Percentiles rank a stretch among this genome's conserved stretches.
Evolutionary conservation across 2,797 vertebrate species (phyloP).

Genomic region (Eulemur mongoz): DNA sequence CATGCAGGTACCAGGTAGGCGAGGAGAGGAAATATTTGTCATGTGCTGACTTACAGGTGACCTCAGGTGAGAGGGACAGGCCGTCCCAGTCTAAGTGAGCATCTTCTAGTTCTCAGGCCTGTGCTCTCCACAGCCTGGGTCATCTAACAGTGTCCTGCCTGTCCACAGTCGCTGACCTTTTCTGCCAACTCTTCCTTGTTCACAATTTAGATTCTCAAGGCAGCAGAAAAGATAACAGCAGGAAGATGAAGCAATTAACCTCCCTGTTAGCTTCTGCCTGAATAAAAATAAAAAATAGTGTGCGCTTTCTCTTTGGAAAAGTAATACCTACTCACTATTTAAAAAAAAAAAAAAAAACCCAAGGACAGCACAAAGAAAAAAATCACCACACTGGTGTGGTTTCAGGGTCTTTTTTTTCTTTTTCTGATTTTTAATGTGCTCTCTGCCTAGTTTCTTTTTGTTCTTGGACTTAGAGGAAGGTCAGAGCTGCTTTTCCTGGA

Average conservation of each 20-base stretch:
- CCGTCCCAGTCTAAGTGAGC: no score
- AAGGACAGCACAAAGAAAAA: background rate
- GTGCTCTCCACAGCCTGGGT: background rate
- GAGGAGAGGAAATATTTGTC: background rate
- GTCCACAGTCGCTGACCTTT: background rate
- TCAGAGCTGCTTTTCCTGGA: background rate
- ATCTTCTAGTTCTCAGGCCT: background rate
- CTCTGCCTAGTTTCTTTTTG: background rate
- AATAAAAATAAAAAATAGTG: background rate
- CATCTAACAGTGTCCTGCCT: background rate
- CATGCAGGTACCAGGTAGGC: background rate
- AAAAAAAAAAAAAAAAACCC: background rate
- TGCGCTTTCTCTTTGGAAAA: slow-evolving; percentile 7
- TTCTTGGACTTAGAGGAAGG: background rate
- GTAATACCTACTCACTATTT: background rate
- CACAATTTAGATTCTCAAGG: background rate
- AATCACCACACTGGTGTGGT: background rate
- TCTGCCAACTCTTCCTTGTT: background rate
- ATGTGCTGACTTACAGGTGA: background rate
- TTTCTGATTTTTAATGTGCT: background rate
- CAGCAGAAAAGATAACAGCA: background rate
- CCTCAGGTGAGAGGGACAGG: background rate
- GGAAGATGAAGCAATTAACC: background rate
- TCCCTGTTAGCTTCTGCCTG: background rate
- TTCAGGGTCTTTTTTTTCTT: background rate